These are phyloP conservation scores for Anthopleura sola DNA, from an alignment of 64 coral and sea anemone genomes.

Conservation along the genomic window DNA sequence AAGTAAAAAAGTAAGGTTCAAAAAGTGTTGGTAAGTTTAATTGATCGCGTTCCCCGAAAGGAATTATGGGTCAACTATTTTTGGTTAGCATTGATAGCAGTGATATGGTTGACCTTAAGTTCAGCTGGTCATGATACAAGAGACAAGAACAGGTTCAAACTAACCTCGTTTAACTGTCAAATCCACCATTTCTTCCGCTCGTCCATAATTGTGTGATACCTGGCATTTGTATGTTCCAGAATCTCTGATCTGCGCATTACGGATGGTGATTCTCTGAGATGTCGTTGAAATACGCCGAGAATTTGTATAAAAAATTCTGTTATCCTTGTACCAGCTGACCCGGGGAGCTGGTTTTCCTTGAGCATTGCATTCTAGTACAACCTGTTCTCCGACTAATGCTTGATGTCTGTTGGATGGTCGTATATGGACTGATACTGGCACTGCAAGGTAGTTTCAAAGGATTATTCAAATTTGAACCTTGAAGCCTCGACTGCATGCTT, in stretches of 20 bases:
- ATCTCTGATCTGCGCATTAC: conserved; percentile 17
- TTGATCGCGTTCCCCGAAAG: too few relatives aligned
- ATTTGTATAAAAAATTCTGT: neutral
- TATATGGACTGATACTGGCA: conserved; percentile 42
- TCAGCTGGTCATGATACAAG: too few relatives aligned
- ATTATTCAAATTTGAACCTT: too few relatives aligned
- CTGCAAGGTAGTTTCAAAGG: too few relatives aligned
- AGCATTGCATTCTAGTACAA: conserved; percentile 31
- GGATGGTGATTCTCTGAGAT: conserved; percentile 26
- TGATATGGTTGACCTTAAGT: too few relatives aligned
- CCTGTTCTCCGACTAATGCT: conserved; percentile 25
- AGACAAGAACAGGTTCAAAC: neutral
- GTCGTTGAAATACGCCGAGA: neutral
- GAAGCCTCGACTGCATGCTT: too few relatives aligned
- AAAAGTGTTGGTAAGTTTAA: too few relatives aligned
- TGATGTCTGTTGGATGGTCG: conserved; percentile 4
- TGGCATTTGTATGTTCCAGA: conserved; percentile 55
- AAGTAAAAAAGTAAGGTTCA: too few relatives aligned
- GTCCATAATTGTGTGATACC: conserved; percentile 41
- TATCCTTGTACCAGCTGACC: conserved; percentile 72
- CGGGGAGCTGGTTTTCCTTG: conserved; percentile 56
- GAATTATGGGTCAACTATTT: too few relatives aligned
- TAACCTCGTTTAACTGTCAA: conserved; percentile 60
- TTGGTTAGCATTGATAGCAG: too few relatives aligned
- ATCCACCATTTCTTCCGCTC: neutral